Base-by-base conservation (phyloP, 2,797 vertebrate genomes). In the Tinamus major region DNA sequence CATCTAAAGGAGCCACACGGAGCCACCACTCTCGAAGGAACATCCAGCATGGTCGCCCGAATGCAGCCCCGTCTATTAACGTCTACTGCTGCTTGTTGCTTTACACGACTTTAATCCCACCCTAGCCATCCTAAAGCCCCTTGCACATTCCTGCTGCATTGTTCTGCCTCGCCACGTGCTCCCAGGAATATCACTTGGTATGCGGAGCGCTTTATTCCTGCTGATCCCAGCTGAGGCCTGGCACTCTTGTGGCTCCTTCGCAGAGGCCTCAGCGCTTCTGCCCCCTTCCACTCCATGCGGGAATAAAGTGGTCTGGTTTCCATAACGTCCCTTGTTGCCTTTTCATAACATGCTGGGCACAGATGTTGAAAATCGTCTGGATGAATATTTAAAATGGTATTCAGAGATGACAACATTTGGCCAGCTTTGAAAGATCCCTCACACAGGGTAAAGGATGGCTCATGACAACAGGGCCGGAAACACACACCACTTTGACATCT, bases 351-450 rank as follows among this genome's bases (percentile, higher is more conserved):
- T 90, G 89, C 91, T 0, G 68, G 93, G 93, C 94, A 82, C 92
- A 92, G 91, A 95, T 94, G 93, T 96, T 94, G 94, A 95, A 95
- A 95, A 94, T 51, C 94, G 88, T 76, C 71, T 78, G 93, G 91
- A 94, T 95, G 85, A 94, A 95, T 91, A 87, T 94, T 96, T 96
- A 94, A 94, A 95, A 94, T 92, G 94, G 91, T 95, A 96, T 96
- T 96, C 92, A 93, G 87, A 95, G 93, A 96, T 94, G 92, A 96
- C 94, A 96, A 87, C 95, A 92, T 81, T 96, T 96, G 96, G 96
- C 94, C 0, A 1, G 74, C 91, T 95, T 95, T 95, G 95, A 96
- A 95, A 96, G 96, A 93, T 93, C 87, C 58, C 92, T 95, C 88
- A 84, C 91, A 94, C 87, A 0, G 67, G 69, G 88, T n/a, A 92